Evolutionary conservation across 2,797 vertebrate species (phyloP), one percentile per base, ranked within the genome.

Genomic region (Acipenser oxyrinchus): DNA sequence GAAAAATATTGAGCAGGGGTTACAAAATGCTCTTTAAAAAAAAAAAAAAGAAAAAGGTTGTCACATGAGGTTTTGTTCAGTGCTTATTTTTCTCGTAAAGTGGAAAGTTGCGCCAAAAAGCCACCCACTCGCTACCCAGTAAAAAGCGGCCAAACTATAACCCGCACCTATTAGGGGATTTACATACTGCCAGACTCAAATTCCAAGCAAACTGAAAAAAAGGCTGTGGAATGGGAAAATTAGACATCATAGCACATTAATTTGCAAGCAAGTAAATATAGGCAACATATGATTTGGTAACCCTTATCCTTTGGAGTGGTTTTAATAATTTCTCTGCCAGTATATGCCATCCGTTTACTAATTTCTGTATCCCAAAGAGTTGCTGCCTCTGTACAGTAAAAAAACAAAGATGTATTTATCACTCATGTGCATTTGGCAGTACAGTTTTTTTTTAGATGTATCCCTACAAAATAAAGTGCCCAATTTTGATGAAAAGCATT

Each of bases 161-260:
- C 53, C 53, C 9, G 53, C 53, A 55, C 53, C 53, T 55, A 55
- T 55, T 55, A 55, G 53, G 53, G 53, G 53, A 55, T 55, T 55
- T 6, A 10, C 6, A 10, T 55, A 55, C 53, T 55, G 53, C 53
- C 53, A 55, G 53, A n/a, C 53, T 9, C 10, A 2, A 55, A 55
- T 55, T 55, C 53, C 53, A 55, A 55, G 53, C 10, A 55, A 10
- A 55, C 53, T 55, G 53, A 55, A 55, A 55, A 55, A 37, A 55
- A 55, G n/a, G n/a, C 7, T 37, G 37, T 55, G 53, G 53, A 55
- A 55, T 55, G 53, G 53, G n/a, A 55, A 55, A 8, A 55, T 55
- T 55, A 10, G 53, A 55, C 53, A 55, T 55, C 10, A 55, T 55
- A 55, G 6, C n/a, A n/a, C 53, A 55, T 10, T 7, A 55, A 8